Evolutionary conservation across 2,888 invertebrate genomes (phyloP).

Genomic region (Platycheirus albimanus): DNA sequence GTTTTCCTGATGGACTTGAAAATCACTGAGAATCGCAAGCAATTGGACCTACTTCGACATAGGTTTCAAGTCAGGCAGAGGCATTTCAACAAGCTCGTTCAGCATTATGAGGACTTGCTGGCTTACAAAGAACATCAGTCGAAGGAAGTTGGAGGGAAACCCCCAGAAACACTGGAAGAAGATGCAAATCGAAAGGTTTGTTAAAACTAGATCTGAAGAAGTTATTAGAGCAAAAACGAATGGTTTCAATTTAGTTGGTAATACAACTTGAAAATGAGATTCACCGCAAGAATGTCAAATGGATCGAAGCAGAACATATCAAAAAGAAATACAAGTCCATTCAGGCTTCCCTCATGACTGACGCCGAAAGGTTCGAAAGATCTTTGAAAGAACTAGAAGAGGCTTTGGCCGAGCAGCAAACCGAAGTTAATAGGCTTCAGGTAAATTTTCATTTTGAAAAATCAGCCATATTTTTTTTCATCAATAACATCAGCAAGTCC

Average conservation of each 20-base stretch:
- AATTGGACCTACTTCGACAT: slow-evolving; percentile 88
- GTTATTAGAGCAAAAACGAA: too few species aligned
- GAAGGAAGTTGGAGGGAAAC: slow-evolving; percentile 80
- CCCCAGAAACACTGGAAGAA: slow-evolving; percentile 83
- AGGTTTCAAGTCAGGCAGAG: slow-evolving; percentile 86
- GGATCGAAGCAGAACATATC: slow-evolving; percentile 91
- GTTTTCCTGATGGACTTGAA: slow-evolving; percentile 86
- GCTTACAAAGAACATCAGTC: slow-evolving; percentile 84
- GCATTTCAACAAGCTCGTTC: slow-evolving; percentile 84
- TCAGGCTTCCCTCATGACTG: slow-evolving; percentile 87
- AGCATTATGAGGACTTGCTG: slow-evolving; percentile 85
- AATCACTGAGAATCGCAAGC: slow-evolving; percentile 87
- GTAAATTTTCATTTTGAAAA: slow-evolving; percentile 79
- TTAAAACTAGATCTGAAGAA: too few species aligned
- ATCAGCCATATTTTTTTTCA: not conserved
- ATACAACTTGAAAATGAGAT: slow-evolving; percentile 91
- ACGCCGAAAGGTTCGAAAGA: slow-evolving; percentile 89
- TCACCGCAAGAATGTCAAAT: slow-evolving; percentile 91
- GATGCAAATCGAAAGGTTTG: slow-evolving; percentile 87
- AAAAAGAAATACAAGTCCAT: slow-evolving; percentile 90
- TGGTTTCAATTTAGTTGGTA: slow-evolving; percentile 83
- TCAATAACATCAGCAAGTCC: slow-evolving; percentile 88
- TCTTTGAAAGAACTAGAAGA: slow-evolving; percentile 88
- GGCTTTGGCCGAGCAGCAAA: slow-evolving; percentile 86
- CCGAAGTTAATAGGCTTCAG: slow-evolving; percentile 90